These are phyloP conservation scores for Ia io DNA, from an alignment of 2,113 vertebrate species.

Conservation along the genomic window DNA sequence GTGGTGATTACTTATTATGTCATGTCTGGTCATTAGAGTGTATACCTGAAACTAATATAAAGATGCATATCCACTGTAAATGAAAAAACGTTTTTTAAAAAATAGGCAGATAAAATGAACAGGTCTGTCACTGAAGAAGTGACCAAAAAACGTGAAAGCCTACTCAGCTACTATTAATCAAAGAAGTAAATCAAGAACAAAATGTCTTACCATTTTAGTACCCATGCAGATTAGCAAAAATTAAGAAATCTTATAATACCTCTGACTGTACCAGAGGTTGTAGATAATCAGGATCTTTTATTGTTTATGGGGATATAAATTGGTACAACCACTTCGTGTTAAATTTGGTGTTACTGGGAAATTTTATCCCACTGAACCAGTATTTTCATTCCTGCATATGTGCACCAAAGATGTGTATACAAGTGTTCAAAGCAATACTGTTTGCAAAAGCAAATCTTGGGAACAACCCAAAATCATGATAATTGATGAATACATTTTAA, in stretches of 20 bases:
- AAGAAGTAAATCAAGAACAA: conserved; percentile 8
- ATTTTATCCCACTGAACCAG: background rate
- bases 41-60: no score
- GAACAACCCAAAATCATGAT: background rate
- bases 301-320: background rate
- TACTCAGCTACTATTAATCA: background rate
- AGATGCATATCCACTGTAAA: no score
- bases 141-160: background rate
- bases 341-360: background rate
- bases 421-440: background rate
- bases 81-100: background rate
- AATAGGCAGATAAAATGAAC: background rate
- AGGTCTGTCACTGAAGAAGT: background rate
- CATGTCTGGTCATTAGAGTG: no score
- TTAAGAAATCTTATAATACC: background rate
- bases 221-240: background rate
- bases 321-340: background rate
- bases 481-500: background rate
- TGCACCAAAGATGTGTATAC: background rate
- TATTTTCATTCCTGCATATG: background rate
- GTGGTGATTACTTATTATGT: no score
- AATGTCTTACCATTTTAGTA: background rate
- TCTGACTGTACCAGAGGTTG: background rate
- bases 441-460: background rate
- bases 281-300: background rate